phyloP scores from a whole-genome alignment of 2,888 invertebrate species.

The Limnephilus lunatus region DNA sequence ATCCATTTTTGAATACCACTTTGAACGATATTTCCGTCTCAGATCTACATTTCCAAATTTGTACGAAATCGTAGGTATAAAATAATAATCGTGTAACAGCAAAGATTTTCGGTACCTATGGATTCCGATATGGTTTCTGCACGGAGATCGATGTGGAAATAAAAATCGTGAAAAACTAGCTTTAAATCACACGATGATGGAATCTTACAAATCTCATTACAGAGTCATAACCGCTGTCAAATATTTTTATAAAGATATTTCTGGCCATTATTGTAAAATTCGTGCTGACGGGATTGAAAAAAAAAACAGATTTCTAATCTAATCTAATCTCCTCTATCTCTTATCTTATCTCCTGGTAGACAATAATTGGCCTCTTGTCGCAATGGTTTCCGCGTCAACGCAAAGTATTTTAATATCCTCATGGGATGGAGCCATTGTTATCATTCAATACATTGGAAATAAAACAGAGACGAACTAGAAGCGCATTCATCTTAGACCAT shows the following conservation, averaged over 20 bases:
- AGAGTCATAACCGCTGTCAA: neutral
- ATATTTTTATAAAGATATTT: neutral
- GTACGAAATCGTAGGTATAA: too few relatives aligned
- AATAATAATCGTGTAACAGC: too few relatives aligned
- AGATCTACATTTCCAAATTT: too few relatives aligned
- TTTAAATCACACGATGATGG: too few relatives aligned
- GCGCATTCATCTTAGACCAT: neutral
- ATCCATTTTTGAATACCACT: too few relatives aligned
- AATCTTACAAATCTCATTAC: too few relatives aligned
- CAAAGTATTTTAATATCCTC: neutral
- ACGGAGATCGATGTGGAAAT: too few relatives aligned
- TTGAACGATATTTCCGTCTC: too few relatives aligned
- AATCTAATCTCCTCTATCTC: neutral
- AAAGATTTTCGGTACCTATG: too few relatives aligned
- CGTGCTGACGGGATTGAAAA: neutral
- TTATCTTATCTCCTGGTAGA: neutral
- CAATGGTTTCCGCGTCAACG: neutral
- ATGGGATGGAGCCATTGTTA: neutral
- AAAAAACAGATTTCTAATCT: neutral
- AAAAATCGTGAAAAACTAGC: too few relatives aligned
- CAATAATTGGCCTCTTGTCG: neutral
- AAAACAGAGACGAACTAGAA: neutral
- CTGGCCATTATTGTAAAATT: neutral
- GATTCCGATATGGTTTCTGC: too few relatives aligned
- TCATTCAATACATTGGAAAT: neutral